Conservation (phyloP, 2,113 vertebrate genomes). For the Xenus cinereus region DNA sequence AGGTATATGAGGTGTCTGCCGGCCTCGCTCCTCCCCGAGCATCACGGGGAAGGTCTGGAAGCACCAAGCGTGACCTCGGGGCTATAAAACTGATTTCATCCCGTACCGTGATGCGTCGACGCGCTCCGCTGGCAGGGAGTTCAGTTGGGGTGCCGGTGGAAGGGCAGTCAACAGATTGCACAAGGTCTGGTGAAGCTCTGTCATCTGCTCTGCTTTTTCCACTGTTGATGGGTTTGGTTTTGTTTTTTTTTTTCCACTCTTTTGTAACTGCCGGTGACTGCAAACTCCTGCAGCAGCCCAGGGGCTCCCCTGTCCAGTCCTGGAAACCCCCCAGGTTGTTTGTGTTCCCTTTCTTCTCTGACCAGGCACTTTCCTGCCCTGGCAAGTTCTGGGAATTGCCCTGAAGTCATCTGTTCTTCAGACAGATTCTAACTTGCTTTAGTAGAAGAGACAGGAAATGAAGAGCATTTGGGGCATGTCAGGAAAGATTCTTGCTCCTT, state of each 20-base stretch:
- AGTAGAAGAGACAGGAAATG: not conserved
- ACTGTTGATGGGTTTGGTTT: accelerated
- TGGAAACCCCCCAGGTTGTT: not conserved
- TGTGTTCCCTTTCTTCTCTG: not conserved
- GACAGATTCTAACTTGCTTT: not conserved
- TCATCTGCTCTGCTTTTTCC: not conserved
- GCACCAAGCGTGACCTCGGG: accelerated
- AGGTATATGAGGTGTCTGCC: accelerated
- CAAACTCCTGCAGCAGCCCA: not conserved
- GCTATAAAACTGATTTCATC: not conserved
- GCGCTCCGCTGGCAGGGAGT: accelerated
- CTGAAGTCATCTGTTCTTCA: not conserved
- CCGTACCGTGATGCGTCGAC: accelerated
- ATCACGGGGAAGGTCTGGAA: not conserved
- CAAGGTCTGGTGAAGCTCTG: not conserved
- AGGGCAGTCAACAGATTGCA: not conserved
- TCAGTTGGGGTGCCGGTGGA: accelerated
- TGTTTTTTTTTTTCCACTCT: not conserved
- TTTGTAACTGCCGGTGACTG: not conserved
- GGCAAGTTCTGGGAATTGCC: not conserved
- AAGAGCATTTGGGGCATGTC: not conserved
- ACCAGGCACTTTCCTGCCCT: accelerated
- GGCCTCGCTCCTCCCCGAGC: not conserved
- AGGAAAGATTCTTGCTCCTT: not conserved
- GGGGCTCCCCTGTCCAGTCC: not conserved